Conservation (phyloP, 2,113 vertebrate species). For the Datnioides undecimradiatus region DNA sequence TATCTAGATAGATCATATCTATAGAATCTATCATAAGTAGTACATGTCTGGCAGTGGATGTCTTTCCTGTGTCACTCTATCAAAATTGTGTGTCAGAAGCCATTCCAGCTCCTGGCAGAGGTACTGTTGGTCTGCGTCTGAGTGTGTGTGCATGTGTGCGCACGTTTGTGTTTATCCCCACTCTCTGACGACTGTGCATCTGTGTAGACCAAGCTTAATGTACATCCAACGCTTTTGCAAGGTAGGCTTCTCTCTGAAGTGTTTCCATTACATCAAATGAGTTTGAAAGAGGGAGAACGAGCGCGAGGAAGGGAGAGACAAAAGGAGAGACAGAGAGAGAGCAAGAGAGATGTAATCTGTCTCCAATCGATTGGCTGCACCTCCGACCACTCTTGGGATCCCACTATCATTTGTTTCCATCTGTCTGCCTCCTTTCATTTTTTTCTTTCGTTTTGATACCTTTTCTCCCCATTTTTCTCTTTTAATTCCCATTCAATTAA, state of each 20-base stretch:
- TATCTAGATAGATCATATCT: too few species aligned
- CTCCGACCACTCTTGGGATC: constrained; percentile 81
- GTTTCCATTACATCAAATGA: constrained; percentile 77
- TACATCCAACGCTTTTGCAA: constrained; percentile 30
- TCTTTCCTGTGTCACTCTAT: not conserved
- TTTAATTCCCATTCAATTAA: constrained; percentile 82
- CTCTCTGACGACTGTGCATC: constrained; percentile 18
- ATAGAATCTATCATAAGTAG: not conserved
- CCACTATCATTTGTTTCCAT: constrained; percentile 82
- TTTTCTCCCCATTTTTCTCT: constrained; percentile 63
- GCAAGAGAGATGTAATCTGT: constrained; percentile 78
- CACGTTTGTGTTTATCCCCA: not conserved
- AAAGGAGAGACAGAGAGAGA: constrained; percentile 36
- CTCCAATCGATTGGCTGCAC: constrained; percentile 79
- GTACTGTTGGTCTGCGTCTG: constrained; percentile 6
- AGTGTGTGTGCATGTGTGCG: constrained; percentile 16
- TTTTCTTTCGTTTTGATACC: constrained; percentile 48
- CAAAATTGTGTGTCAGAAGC: constrained; percentile 10
- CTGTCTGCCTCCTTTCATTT: constrained; percentile 72
- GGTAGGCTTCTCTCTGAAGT: constrained; percentile 45
- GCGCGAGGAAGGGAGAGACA: constrained; percentile 24
- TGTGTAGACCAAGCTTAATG: constrained; percentile 10
- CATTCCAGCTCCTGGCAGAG: constrained; percentile 8
- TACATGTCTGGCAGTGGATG: not conserved
- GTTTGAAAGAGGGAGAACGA: constrained; percentile 33